A percentile compares a stretch with the other conserved stretches of the same genome.
Conservation (phyloP, 2,888 invertebrate genomes). For the Lasioglossum villosulum region DNA sequence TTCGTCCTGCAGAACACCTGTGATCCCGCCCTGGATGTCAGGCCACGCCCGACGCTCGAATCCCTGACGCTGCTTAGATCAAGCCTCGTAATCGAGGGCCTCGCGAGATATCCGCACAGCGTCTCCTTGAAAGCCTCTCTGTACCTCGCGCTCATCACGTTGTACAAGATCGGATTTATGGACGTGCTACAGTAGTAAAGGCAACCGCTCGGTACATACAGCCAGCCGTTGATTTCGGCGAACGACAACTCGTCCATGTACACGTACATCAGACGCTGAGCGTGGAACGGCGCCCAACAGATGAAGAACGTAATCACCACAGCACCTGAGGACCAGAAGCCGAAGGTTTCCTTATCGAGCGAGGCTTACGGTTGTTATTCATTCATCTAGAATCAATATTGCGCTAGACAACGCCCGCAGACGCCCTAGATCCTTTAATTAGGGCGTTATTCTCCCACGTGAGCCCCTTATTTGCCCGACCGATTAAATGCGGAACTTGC, state of each 20-base stretch:
- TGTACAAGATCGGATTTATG: constrained; percentile 93
- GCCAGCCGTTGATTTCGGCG: constrained; percentile 89
- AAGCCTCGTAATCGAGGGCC: constrained; percentile 83
- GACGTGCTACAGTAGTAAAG: constrained; percentile 89
- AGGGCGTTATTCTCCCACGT: not conserved
- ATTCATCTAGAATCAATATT: not conserved
- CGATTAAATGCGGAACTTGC: not conserved
- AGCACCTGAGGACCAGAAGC: constrained; percentile 88
- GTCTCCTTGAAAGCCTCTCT: constrained; percentile 91
- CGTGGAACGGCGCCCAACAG: constrained; percentile 98
- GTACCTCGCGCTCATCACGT: constrained; percentile 92
- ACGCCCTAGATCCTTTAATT: not conserved
- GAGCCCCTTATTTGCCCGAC: not conserved
- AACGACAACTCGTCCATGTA: constrained; percentile 86
- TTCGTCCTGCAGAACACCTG: constrained; percentile 85
- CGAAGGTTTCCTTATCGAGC: not conserved
- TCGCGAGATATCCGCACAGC: constrained; percentile 87
- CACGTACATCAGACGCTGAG: constrained; percentile 93
- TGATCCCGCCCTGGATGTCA: constrained; percentile 82
- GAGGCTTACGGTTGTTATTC: not conserved
- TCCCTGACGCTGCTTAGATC: constrained; percentile 86
- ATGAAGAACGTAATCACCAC: constrained; percentile 97
- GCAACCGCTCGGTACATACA: constrained; percentile 91
- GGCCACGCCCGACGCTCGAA: constrained; percentile 87
- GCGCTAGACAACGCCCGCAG: not conserved